Base-by-base conservation (phyloP, 1,140 invertebrate genomes). In the Magallana angulata region DNA sequence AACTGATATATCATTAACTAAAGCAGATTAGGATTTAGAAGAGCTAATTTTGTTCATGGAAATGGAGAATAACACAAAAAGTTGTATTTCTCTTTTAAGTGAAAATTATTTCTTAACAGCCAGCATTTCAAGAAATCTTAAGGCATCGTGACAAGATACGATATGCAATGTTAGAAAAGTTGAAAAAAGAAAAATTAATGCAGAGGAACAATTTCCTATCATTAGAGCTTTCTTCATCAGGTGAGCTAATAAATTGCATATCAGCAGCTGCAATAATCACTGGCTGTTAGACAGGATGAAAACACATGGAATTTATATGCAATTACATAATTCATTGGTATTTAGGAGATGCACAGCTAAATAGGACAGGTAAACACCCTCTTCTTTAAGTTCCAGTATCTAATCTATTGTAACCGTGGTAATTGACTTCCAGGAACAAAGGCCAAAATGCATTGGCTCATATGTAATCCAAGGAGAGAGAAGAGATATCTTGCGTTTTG, bases 241-340 rank as follows among this genome's bases (percentile, higher is more conserved):
- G 36, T 48, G 36, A 48, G 36, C 36, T 48, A 48, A 48, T 4
- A 76, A 30, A 76, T 48, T 30, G 18, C 36, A 76, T 76, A 30
- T 12, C 68, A 76, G 24, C 68, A 76, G 68, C 68, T 30, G 18
- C 30, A 64, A 18, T n/a, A 30, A 24, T 30, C 24, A 76, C 24
- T 76, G 68, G 18, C 68, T 76, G 36, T 76, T 76, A 30, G 68
- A 12, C 68, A 76, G 68, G 8, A 8, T 76, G 36, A 30, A 36
- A 76, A 18, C 68, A 36, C 11, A 48, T 18, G 18, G 68, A 76
- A 76, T 30, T 76, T 76, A 76, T 76, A 76, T 30, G 68, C 68
- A 76, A 76, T 76, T 76, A 76, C 68, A 76, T 76, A 76, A 76
- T 76, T 76, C 68, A 76, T 30, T 36, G 68, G 68, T 30, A 76